phyloP scores from a whole-genome alignment of 2,888 invertebrate genomes.

The Augiades crinisus region DNA sequence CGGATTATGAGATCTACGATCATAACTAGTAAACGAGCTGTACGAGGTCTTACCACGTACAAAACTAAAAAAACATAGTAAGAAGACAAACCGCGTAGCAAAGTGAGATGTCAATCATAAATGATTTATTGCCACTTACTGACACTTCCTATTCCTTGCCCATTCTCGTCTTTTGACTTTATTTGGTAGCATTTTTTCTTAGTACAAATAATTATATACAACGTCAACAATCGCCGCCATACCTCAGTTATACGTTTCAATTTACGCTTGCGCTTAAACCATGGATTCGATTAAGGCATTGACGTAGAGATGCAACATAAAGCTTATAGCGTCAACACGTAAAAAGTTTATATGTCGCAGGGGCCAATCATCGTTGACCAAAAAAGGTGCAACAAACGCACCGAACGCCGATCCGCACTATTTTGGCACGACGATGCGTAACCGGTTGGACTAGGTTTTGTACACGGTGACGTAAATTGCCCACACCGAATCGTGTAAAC shows the following conservation, averaged over 20 bases:
- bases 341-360: conserved; percentile 8
- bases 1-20: no score
- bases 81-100: neutral
- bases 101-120: no score
- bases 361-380: conserved; percentile 18
- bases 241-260: conserved; percentile 21
- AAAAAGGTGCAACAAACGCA: conserved; percentile 17
- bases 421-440: conserved; percentile 7
- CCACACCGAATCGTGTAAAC: conserved; percentile 30
- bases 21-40: no score
- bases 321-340: conserved; percentile 9
- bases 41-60: no score
- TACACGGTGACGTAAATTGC: conserved; percentile 37
- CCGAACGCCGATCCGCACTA: conserved; percentile 13
- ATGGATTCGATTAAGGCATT: conserved; percentile 18
- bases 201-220: conserved; percentile 8
- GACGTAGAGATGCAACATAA: conserved; percentile 19
- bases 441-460: conserved; percentile 11
- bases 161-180: conserved; percentile 1
- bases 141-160: no score
- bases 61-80: neutral
- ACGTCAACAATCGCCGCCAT: conserved; percentile 11
- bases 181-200: neutral
- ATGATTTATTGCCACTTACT: no score
- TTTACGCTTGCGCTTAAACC: conserved; percentile 16